phyloP scores from a whole-genome alignment of 1,140 invertebrate genomes.

The Protaetia brevitarsis region DNA sequence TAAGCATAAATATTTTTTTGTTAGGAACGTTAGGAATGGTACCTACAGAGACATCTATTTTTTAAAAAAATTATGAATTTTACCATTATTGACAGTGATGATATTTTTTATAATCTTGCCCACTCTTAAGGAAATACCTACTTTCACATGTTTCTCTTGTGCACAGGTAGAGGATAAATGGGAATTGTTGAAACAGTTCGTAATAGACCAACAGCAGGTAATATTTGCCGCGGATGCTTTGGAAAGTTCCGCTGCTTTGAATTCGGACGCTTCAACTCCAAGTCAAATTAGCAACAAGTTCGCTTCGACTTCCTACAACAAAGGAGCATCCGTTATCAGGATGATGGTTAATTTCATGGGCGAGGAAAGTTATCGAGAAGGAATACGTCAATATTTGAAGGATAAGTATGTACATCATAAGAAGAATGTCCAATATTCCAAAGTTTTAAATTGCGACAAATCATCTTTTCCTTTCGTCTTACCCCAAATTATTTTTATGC shows the following conservation, averaged over 20 bases:
- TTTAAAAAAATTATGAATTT: too few relatives aligned
- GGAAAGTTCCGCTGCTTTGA: constrained; percentile 40
- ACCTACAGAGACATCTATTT: too few relatives aligned
- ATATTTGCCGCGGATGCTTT: constrained; percentile 42
- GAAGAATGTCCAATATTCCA: too few relatives aligned
- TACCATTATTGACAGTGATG: too few relatives aligned
- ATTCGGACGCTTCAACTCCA: constrained; percentile 36
- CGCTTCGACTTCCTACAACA: constrained; percentile 58
- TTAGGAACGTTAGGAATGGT: too few relatives aligned
- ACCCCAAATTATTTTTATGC: too few relatives aligned
- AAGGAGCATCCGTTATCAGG: constrained; percentile 48
- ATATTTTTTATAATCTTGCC: too few relatives aligned
- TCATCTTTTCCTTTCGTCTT: too few relatives aligned
- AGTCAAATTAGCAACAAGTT: constrained; percentile 53
- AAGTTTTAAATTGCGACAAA: too few relatives aligned
- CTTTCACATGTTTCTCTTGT: neutral
- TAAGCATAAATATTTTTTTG: too few relatives aligned
- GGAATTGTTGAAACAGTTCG: constrained; percentile 43
- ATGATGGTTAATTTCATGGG: constrained; percentile 74
- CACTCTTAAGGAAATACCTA: neutral
- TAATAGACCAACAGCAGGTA: constrained; percentile 51
- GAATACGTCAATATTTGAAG: constrained; percentile 56
- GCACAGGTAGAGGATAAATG: constrained; percentile 29
- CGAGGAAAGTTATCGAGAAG: constrained; percentile 57
- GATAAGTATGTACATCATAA: too few relatives aligned